Percentiles rank a stretch among this genome's conserved stretches.
Evolutionary conservation across 1,140 invertebrate genomes (phyloP).

Genomic region (Drosophila leontia): DNA sequence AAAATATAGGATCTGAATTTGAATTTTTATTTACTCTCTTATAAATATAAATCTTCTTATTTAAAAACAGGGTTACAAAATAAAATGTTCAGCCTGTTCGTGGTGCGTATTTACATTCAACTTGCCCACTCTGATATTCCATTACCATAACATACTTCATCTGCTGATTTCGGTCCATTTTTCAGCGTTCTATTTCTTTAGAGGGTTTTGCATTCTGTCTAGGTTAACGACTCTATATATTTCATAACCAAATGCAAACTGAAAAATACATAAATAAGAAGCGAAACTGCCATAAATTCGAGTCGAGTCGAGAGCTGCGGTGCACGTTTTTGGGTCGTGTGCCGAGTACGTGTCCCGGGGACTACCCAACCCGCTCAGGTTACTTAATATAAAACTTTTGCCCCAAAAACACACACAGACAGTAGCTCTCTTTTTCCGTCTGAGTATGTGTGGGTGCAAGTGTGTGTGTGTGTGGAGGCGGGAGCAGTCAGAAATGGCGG

Average conservation of each 20-base stretch:
- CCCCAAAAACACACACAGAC: conserved; percentile 20
- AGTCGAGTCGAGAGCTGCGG: conserved; percentile 52
- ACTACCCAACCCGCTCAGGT: conserved; percentile 30
- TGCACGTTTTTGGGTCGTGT: conserved; percentile 60
- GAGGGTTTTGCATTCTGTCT: conserved; percentile 37
- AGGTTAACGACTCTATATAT: conserved; percentile 44
- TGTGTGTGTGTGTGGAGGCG: conserved; percentile 12
- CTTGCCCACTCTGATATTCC: conserved; percentile 16
- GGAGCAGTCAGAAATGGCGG: conserved; percentile 51
- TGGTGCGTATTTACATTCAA: conserved; percentile 12
- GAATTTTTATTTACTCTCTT: too few relatives aligned
- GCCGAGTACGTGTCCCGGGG: conserved; percentile 48
- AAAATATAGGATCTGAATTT: too few relatives aligned
- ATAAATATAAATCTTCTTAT: too few relatives aligned
- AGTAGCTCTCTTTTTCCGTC: background rate
- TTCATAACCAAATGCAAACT: conserved; percentile 34
- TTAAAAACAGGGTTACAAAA: background rate
- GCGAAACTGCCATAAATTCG: conserved; percentile 48
- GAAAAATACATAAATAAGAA: conserved; percentile 49
- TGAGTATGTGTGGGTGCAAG: background rate
- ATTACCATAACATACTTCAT: conserved; percentile 16
- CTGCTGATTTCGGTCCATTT: conserved; percentile 15
- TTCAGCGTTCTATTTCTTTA: conserved; percentile 12
- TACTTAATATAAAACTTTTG: conserved; percentile 58
- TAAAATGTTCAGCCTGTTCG: background rate